phyloP scores from a whole-genome alignment of 2,797 vertebrate genomes.

The Sebastolobus altivelis region DNA sequence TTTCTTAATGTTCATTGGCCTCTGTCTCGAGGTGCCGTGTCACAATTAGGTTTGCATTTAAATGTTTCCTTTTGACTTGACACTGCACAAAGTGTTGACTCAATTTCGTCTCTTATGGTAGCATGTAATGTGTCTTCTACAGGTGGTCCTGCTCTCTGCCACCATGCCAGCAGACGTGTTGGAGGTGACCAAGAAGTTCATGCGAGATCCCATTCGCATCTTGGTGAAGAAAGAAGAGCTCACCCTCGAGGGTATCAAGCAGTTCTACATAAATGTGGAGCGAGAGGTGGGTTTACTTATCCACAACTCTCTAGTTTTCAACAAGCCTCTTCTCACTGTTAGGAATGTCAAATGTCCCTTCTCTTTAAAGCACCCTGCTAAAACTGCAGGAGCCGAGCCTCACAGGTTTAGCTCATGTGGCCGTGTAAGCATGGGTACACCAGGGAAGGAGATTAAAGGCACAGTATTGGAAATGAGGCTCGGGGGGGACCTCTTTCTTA shows the following conservation, averaged over 20 bases:
- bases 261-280: constrained; percentile 99
- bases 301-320: not conserved
- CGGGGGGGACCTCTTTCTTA: constrained; percentile 96
- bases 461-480: constrained; percentile 84
- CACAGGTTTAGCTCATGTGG: constrained; percentile 83
- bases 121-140: not conserved
- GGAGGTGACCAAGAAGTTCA: constrained; percentile 99
- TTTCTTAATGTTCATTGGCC: constrained; percentile 98
- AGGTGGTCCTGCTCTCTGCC: constrained; percentile 98
- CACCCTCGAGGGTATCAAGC: constrained; percentile 99
- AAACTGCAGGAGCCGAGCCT: constrained; percentile 86
- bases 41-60: constrained; percentile 71
- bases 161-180: constrained; percentile 98
- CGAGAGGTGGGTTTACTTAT: constrained; percentile 86
- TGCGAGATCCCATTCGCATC: constrained; percentile 98
- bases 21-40: constrained; percentile 89
- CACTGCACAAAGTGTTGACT: accelerated
- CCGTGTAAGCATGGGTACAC: constrained; percentile 92
- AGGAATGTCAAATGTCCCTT: constrained; percentile 57
- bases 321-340: not conserved
- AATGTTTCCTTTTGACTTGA: not conserved
- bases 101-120: accelerated
- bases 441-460: constrained; percentile 89
- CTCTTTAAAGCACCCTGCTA: constrained; percentile 94
- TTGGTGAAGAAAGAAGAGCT: constrained; percentile 99